These are phyloP conservation scores for Drosophila triauraria DNA, from an alignment of 1,140 invertebrate species.

Conservation along the genomic window DNA sequence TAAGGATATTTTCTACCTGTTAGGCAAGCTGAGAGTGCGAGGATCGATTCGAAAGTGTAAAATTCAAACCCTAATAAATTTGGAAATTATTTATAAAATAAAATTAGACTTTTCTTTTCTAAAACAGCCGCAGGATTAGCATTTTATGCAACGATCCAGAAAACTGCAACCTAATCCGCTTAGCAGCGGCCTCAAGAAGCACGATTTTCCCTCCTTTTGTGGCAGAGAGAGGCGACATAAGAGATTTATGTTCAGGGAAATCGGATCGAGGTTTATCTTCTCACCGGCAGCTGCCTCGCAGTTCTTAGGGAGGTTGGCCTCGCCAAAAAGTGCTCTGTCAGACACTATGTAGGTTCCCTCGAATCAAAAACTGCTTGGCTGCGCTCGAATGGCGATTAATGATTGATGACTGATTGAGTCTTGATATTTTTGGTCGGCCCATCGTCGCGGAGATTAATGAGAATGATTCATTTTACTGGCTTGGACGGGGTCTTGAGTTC, in stretches of 20 bases:
- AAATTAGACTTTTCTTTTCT: neutral
- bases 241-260: constrained; percentile 46
- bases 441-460: constrained; percentile 45
- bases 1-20: constrained; percentile 66
- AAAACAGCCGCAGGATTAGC: constrained; percentile 32
- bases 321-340: constrained; percentile 15
- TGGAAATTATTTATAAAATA: constrained; percentile 67
- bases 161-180: constrained; percentile 71
- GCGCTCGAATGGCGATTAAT: constrained; percentile 30
- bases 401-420: constrained; percentile 54
- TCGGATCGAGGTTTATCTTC: constrained; percentile 35
- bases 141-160: constrained; percentile 60
- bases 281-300: constrained; percentile 25
- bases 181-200: constrained; percentile 35
- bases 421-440: constrained; percentile 32
- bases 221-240: constrained; percentile 41
- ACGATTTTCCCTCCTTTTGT: constrained; percentile 20
- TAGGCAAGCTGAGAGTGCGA: constrained; percentile 29
- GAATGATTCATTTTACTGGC: constrained; percentile 38
- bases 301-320: constrained; percentile 22
- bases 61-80: constrained; percentile 53
- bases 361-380: constrained; percentile 20
- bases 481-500: constrained; percentile 6
- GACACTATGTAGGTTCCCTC: constrained; percentile 11
- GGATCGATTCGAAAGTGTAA: constrained; percentile 48